Conservation (phyloP, 2,888 invertebrate genomes). For the Aplocera efformata region DNA sequence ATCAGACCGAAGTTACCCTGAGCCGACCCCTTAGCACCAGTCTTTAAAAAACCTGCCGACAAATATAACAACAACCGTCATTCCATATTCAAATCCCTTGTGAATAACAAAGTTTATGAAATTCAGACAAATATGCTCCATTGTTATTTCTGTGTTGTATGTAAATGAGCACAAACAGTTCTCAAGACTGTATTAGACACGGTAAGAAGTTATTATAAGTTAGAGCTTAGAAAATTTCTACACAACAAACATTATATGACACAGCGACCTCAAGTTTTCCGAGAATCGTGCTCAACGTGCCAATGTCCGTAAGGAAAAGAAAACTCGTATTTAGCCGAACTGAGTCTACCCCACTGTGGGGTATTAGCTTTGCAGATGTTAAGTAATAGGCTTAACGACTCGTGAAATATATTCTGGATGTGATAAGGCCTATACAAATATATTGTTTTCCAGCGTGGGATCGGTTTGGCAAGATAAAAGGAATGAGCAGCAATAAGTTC, state of each 20-base stretch:
- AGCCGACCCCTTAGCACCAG: slow-evolving; percentile 92
- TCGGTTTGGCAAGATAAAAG: slow-evolving; percentile 1
- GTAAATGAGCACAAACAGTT: no score
- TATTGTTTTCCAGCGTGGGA: slow-evolving; percentile 15
- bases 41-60: slow-evolving; percentile 91
- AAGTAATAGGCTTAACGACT: slow-evolving; percentile 25
- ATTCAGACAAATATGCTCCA: slow-evolving; percentile 4
- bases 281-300: slow-evolving; percentile 24
- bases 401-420: slow-evolving; percentile 23
- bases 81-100: slow-evolving; percentile 1
- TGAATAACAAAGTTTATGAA: slow-evolving; percentile 1
- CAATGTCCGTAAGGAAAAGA: slow-evolving; percentile 23
- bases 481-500: slow-evolving; percentile 15
- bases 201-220: slow-evolving; percentile 32
- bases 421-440: slow-evolving; percentile 19
- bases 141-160: background rate
- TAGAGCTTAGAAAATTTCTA: slow-evolving; percentile 28
- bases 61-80: slow-evolving; percentile 21
- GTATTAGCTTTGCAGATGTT: slow-evolving; percentile 25
- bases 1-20: slow-evolving; percentile 95
- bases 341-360: slow-evolving; percentile 22
- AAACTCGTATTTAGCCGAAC: slow-evolving; percentile 30
- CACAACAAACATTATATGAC: slow-evolving; percentile 32
- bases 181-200: slow-evolving; percentile 5
- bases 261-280: slow-evolving; percentile 25